Percentiles rank a stretch among this genome's conserved stretches.
phyloP scores from a whole-genome alignment of 2,888 invertebrate genomes.

The Eupeodes latifasciatus region DNA sequence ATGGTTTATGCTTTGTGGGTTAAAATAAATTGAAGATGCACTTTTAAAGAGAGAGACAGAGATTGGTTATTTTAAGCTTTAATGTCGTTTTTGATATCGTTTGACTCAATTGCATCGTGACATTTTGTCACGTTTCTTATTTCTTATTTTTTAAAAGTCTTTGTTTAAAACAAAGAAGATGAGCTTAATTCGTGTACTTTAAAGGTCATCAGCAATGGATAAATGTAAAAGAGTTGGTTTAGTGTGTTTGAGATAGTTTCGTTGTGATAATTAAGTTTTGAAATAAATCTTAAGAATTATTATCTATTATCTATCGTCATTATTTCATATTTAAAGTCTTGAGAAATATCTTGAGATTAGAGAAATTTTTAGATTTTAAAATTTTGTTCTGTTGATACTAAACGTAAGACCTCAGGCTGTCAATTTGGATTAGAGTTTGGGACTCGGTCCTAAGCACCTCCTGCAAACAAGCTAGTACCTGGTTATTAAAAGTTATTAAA shows the following conservation, averaged over 20 bases:
- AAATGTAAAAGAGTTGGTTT: neutral
- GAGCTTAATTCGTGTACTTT: constrained; percentile 42
- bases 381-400: too few species aligned
- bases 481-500: too few species aligned
- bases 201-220: constrained; percentile 47
- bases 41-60: neutral
- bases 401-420: too few species aligned
- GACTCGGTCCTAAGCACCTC: too few species aligned
- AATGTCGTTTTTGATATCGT: constrained; percentile 3
- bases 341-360: too few species aligned
- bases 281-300: too few species aligned
- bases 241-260: neutral
- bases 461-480: too few species aligned
- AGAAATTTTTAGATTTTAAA: too few species aligned
- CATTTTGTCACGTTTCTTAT: constrained; percentile 50
- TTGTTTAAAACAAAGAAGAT: constrained; percentile 39
- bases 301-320: too few species aligned
- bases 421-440: too few species aligned
- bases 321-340: too few species aligned
- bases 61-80: constrained; percentile 9
- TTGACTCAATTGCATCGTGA: constrained; percentile 50
- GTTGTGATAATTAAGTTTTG: neutral
- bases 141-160: neutral
- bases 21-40: constrained; percentile 47
- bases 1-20: constrained; percentile 18